A percentile compares a stretch with the other conserved stretches of the same genome.
phyloP scores from a whole-genome alignment of 2,113 vertebrate species.

The Empidonax alnorum region DNA sequence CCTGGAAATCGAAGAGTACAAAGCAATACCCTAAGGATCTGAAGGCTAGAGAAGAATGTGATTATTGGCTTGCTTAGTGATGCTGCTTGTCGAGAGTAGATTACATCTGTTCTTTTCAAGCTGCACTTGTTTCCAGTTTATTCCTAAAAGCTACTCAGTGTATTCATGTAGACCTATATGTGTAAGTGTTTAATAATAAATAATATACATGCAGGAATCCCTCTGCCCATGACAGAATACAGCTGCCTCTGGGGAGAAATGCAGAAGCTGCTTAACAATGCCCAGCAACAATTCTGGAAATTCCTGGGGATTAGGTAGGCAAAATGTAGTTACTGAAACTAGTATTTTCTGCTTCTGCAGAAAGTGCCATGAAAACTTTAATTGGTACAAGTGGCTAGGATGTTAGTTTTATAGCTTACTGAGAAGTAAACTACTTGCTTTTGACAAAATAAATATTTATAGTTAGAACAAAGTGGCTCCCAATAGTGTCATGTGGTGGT shows the following conservation, averaged over 20 bases:
- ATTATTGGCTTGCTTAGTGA: constrained; percentile 32
- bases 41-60: constrained; percentile 52
- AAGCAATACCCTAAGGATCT: constrained; percentile 22
- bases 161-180: constrained; percentile 25
- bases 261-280: constrained; percentile 70
- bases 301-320: constrained; percentile 71
- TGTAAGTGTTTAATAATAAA: constrained; percentile 55
- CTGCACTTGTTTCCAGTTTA: constrained; percentile 28
- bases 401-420: constrained; percentile 44
- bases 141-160: constrained; percentile 40
- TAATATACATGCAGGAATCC: constrained; percentile 63
- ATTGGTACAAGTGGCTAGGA: constrained; percentile 39
- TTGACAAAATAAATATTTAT: constrained; percentile 30
- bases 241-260: constrained; percentile 70
- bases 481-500: constrained; percentile 37
- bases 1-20: constrained; percentile 21
- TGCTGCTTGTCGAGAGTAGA: constrained; percentile 44
- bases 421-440: constrained; percentile 53
- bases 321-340: constrained; percentile 61
- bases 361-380: constrained; percentile 42
- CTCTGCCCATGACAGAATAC: constrained; percentile 72
- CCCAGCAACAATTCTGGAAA: constrained; percentile 70
- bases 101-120: constrained; percentile 28
- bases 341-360: constrained; percentile 69
- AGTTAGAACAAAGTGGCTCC: constrained; percentile 27